phyloP scores from a whole-genome alignment of 1,140 invertebrate genomes.

The Carposina sasakii region DNA sequence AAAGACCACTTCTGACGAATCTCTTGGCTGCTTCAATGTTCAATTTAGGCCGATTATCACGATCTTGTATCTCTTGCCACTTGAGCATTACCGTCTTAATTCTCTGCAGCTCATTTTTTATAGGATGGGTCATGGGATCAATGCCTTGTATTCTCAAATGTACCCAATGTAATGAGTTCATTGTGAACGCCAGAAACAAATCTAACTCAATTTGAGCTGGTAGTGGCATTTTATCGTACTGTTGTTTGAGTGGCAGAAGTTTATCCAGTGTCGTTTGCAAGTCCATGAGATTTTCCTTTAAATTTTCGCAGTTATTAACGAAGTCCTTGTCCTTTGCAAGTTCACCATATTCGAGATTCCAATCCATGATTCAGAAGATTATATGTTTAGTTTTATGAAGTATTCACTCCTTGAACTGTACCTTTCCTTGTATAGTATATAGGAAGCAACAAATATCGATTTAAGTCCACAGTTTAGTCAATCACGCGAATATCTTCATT shows the following conservation, averaged over 20 bases:
- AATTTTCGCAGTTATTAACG: constrained; percentile 63
- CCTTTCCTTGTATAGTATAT: too few relatives aligned
- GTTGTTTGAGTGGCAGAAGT: constrained; percentile 52
- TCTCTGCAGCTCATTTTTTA: constrained; percentile 74
- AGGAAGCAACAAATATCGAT: too few relatives aligned
- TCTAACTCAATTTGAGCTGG: constrained; percentile 76
- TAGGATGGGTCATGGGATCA: constrained; percentile 72
- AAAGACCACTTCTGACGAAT: constrained; percentile 75
- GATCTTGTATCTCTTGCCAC: constrained; percentile 73
- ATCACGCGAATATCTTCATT: too few relatives aligned
- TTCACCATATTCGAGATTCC: constrained; percentile 48
- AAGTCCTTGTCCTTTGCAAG: constrained; percentile 53
- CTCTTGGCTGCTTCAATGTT: constrained; percentile 72
- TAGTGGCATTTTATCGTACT: constrained; percentile 66
- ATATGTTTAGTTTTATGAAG: too few relatives aligned
- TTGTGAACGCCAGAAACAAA: constrained; percentile 72
- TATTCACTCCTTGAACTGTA: too few relatives aligned
- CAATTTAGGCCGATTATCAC: constrained; percentile 71
- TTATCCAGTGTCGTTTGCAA: constrained; percentile 66
- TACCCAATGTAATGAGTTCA: constrained; percentile 76
- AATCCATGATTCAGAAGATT: too few relatives aligned
- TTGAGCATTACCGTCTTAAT: constrained; percentile 74
- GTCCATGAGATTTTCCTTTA: constrained; percentile 70
- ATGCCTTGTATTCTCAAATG: constrained; percentile 73
- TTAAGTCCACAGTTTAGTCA: too few relatives aligned